Evolutionary conservation across 2,888 invertebrate genomes (phyloP).

Genomic region (Drosophila borealis): DNA sequence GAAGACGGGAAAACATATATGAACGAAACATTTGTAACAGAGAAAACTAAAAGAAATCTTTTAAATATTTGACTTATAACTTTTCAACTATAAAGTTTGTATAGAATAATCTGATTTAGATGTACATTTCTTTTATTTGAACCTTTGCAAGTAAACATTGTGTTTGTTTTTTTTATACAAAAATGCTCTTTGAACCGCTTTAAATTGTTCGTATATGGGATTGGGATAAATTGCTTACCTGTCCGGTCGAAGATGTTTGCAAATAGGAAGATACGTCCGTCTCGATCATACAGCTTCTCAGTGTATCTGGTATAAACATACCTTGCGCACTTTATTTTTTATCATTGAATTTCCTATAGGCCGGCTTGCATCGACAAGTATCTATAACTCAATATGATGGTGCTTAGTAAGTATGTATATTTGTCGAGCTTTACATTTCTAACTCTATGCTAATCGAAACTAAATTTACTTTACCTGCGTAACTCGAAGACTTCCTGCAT

Average conservation of each 20-base stretch:
- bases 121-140: neutral
- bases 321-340: constrained; percentile 64
- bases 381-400: constrained; percentile 1
- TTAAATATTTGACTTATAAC: neutral
- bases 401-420: too few relatives aligned
- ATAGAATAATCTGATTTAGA: too few relatives aligned
- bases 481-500: constrained; percentile 7
- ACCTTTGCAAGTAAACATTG: neutral
- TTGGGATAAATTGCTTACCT: constrained; percentile 86
- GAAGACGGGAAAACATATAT: neutral
- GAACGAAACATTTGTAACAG: neutral
- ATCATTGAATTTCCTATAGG: constrained; percentile 56
- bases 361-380: constrained; percentile 27
- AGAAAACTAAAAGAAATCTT: neutral
- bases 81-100: neutral
- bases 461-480: constrained; percentile 19
- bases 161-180: neutral
- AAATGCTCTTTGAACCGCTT: neutral
- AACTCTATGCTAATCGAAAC: too few relatives aligned
- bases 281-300: constrained; percentile 98
- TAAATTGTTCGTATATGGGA: too few relatives aligned
- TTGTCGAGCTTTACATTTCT: too few relatives aligned
- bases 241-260: constrained; percentile 97
- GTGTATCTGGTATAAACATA: constrained; percentile 96
- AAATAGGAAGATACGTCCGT: constrained; percentile 97